These are phyloP conservation scores for Pachycephus smyrnensis DNA, from an alignment of 2,888 invertebrate species.

Conservation along the genomic window DNA sequence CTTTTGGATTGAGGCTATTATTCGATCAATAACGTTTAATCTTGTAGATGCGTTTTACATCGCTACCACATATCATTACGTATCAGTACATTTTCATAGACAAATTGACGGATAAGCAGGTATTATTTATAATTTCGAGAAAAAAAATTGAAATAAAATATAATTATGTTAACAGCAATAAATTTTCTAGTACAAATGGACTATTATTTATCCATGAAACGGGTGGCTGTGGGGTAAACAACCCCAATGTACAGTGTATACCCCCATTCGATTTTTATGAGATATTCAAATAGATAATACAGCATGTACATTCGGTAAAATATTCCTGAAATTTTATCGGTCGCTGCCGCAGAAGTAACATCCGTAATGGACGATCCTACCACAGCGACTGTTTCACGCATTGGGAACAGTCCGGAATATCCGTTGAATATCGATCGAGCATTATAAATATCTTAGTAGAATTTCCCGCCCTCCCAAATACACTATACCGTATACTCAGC, in stretches of 20 bases:
- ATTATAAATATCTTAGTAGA: not conserved
- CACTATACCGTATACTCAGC: not conserved
- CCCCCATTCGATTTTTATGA: not conserved
- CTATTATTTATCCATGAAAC: no score
- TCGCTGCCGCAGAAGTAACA: not conserved
- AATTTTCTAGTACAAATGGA: no score
- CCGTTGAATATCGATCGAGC: not conserved
- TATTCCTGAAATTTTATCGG: not conserved
- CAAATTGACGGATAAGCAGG: not conserved
- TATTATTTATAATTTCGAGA: not conserved
- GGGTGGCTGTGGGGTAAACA: not conserved
- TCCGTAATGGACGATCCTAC: not conserved
- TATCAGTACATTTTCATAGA: not conserved
- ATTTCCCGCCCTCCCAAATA: conserved; percentile 2
- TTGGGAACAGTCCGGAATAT: not conserved
- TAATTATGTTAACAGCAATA: not conserved
- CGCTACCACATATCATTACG: not conserved
- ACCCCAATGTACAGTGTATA: not conserved
- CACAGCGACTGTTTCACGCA: not conserved
- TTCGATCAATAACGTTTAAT: not conserved
- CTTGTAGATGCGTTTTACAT: not conserved
- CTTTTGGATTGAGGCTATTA: not conserved
- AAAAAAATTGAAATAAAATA: not conserved
- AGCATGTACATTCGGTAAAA: not conserved
- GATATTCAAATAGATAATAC: not conserved